Base-by-base conservation (phyloP, 2,888 invertebrate species). In the Trichogramma evanescens region DNA sequence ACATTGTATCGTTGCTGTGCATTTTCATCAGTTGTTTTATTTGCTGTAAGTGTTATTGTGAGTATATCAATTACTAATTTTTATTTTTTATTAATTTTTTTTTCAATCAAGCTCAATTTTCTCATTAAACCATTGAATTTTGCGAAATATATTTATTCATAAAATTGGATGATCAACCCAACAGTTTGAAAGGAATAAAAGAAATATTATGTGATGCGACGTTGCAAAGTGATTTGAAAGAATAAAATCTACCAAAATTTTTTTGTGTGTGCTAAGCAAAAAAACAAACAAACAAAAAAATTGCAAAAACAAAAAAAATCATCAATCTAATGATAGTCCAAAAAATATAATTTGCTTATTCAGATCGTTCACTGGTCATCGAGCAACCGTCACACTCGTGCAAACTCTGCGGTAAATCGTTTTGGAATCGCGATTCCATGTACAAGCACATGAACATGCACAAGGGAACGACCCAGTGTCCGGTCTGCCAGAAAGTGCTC, bases 401-500 rank as follows among this genome's bases (percentile, higher is more conserved):
- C 75, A 77, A 75, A 73, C 75, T 77, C 69, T 80, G 80, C 72
- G 78, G 77, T 73, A 79, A 79, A 75, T 76, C 76, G 59, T 80
- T 80, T 74, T 78, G 78, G 73, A 80, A 80, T 72, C 79, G 79
- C 68, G 77, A 80, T 71, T 80, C 80, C 71, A 76, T 81, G 74
- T 79, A 79, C 71, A 80, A 80, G 69, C 81, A 81, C 73, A 79
- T 80, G 75, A 80, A 80, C 66, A 77, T 78, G 71, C 81, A 81
- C 72, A 76, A 78, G 66, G 81, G 81, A 51, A 79, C 78, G 66
- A 80, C 81, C 61, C 78, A 78, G 69, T 81, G 81, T 69, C 76
- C 76, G 58, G 75, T 80, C 63, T 81, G 81, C 69, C 76, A 78
- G 66, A 79, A 79, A 70, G 79, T 81, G 63, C 73, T 81, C 66